Evolutionary conservation across 2,113 vertebrate species (phyloP), one percentile per base, ranked within the genome.

Genomic region (Toxostoma redivivum): DNA sequence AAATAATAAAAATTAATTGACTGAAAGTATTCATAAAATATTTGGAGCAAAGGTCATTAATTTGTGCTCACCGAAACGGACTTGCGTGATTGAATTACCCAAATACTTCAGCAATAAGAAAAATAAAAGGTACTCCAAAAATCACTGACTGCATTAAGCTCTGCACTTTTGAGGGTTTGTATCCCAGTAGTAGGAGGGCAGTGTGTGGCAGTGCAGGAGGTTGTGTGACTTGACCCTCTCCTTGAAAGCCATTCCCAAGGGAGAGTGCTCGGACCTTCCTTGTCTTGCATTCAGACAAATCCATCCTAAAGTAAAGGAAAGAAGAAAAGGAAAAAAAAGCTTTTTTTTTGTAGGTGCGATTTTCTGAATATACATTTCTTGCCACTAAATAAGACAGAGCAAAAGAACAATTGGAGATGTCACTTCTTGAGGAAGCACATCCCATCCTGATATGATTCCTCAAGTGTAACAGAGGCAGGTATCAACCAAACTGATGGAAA

Each of bases 1-100:
- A 93, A 95, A 94, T 48, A 89, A 95, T 94, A 91, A 96, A 95
- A 91, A 81, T 47, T 71, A 93, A 95, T 89, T 66, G 84, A 81
- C 62, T 79, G 84, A 47, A 62, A 74, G 78, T 31, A 65, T 85
- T 79, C 78, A 71, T 95, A 94, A 95, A 96, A 88, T 80, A 80
- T 90, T 96, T 82, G 58, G 79, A 85, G 58, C 87, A 86, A 85
- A 94, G 74, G 67, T 93, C 90, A 61, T 91, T 89, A 85, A 85
- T 90, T 95, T 73, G 86, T 3, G 2, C n/a, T 66, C 3, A 0
- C 54, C 11, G 50, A 66, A 90, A 86, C 35, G 27, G 33, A 47
- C 42, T 17, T 56, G 14, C 62, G 62, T 9, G 42, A 74, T 69
- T 87, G 53, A 74, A 31, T 81, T 76, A 45, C 57, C 72, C 64